Conservation (phyloP, 2,113 vertebrate species). For the Hylia prasina region DNA sequence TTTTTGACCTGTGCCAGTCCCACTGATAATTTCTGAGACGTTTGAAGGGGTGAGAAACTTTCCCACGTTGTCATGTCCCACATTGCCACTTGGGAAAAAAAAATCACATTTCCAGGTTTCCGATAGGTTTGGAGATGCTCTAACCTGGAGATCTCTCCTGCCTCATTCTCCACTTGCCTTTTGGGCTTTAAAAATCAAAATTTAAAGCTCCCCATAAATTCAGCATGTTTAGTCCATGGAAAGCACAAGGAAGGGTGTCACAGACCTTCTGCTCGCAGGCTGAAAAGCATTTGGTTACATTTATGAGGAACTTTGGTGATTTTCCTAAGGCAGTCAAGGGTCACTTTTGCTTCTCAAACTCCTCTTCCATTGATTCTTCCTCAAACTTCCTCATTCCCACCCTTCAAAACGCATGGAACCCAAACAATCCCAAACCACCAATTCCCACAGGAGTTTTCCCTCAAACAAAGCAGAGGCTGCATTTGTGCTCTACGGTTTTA, state of each 20-base stretch:
- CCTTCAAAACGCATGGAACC: neutral
- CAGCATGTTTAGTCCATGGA: neutral
- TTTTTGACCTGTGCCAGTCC: neutral
- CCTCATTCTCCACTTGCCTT: neutral
- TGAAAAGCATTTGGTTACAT: neutral
- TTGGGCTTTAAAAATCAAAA: neutral
- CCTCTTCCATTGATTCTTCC: neutral
- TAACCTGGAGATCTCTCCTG: neutral
- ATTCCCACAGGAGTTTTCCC: rapidly evolving
- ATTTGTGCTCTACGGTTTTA: neutral
- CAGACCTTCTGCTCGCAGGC: neutral
- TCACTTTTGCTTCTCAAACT: neutral
- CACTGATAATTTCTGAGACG: neutral
- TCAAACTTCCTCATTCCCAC: too few species aligned
- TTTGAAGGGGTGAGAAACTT: neutral
- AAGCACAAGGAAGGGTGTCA: neutral
- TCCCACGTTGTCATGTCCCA: rapidly evolving
- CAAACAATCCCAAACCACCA: neutral
- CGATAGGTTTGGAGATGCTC: rapidly evolving
- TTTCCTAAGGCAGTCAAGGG: too few species aligned
- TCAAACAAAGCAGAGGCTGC: neutral
- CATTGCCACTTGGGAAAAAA: neutral
- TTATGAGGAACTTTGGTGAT: neutral
- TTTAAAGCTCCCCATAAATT: neutral
- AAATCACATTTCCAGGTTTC: neutral